These are phyloP conservation scores for Percina caprodes DNA, from an alignment of 2,113 vertebrate species.

Conservation along the genomic window DNA sequence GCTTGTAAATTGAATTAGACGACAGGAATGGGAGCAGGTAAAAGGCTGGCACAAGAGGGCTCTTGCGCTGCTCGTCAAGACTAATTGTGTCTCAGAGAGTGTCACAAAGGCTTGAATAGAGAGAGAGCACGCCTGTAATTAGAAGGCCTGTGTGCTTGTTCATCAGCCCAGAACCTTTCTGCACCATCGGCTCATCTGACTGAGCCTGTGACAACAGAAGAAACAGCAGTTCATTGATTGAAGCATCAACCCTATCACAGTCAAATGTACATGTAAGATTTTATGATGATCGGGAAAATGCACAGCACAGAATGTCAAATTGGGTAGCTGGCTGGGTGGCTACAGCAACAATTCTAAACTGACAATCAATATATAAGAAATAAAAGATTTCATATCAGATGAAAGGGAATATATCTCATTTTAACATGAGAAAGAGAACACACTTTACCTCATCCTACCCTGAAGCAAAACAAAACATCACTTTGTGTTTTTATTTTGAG, in stretches of 20 bases:
- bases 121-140: slow-evolving; percentile 63
- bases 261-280: slow-evolving; percentile 22
- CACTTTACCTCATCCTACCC: slow-evolving; percentile 24
- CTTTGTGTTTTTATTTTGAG: slow-evolving; percentile 17
- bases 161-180: slow-evolving; percentile 72
- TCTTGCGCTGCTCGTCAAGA: slow-evolving; percentile 66
- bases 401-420: slow-evolving; percentile 8
- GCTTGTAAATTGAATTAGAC: slow-evolving; percentile 77
- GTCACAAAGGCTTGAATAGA: slow-evolving; percentile 69
- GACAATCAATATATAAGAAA: slow-evolving; percentile 5
- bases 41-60: slow-evolving; percentile 67
- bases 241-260: slow-evolving; percentile 32
- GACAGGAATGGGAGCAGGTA: slow-evolving; percentile 70
- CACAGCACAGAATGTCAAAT: not conserved
- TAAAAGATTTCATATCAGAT: not conserved
- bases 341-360: not conserved
- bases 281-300: slow-evolving; percentile 25
- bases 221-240: slow-evolving; percentile 54
- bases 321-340: not conserved
- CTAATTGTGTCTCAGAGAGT: slow-evolving; percentile 76
- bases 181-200: slow-evolving; percentile 60
- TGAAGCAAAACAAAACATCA: slow-evolving; percentile 43
- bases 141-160: slow-evolving; percentile 70
- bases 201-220: slow-evolving; percentile 52
- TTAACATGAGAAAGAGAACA: slow-evolving; percentile 7